These are phyloP conservation scores for Aphelinus certus DNA, from an alignment of 1,140 invertebrate species.

Conservation along the genomic window DNA sequence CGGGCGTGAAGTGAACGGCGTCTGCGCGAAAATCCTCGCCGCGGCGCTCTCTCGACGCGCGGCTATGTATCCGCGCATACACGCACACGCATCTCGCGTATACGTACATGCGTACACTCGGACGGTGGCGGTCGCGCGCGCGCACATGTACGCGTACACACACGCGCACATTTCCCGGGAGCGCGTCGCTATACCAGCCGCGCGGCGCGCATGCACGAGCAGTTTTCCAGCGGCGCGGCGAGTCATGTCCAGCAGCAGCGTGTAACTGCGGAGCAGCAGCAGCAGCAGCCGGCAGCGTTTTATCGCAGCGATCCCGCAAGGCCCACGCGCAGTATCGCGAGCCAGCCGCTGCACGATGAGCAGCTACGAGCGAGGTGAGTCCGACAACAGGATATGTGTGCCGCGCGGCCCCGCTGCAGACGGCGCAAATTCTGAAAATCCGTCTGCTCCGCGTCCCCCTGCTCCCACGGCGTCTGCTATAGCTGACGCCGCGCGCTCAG, in stretches of 20 bases:
- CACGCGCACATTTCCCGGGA: conserved; percentile 1
- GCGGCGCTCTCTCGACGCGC: not conserved
- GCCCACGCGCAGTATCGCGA: not conserved
- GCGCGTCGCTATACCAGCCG: not conserved
- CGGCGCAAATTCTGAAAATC: conserved; percentile 49
- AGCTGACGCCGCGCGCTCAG: conserved; percentile 49
- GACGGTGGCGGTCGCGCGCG: not conserved
- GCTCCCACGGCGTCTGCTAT: conserved; percentile 61
- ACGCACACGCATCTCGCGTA: too few species aligned
- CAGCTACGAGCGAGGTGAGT: conserved; percentile 32
- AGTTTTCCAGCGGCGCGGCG: not conserved
- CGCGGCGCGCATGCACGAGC: not conserved
- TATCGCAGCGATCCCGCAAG: too few species aligned
- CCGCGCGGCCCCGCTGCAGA: not conserved
- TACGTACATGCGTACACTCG: not conserved
- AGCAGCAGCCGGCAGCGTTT: conserved; percentile 6
- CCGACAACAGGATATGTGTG: not conserved
- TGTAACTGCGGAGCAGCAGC: not conserved
- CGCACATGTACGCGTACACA: not conserved
- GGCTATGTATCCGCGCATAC: too few species aligned
- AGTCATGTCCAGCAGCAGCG: not conserved
- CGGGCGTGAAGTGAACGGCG: not conserved
- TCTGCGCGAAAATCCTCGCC: not conserved
- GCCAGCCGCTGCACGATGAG: conserved; percentile 1
- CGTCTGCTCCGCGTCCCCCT: conserved; percentile 61